Evolutionary conservation across 2,113 vertebrate species (phyloP).

Genomic region (Thymallus thymallus): DNA sequence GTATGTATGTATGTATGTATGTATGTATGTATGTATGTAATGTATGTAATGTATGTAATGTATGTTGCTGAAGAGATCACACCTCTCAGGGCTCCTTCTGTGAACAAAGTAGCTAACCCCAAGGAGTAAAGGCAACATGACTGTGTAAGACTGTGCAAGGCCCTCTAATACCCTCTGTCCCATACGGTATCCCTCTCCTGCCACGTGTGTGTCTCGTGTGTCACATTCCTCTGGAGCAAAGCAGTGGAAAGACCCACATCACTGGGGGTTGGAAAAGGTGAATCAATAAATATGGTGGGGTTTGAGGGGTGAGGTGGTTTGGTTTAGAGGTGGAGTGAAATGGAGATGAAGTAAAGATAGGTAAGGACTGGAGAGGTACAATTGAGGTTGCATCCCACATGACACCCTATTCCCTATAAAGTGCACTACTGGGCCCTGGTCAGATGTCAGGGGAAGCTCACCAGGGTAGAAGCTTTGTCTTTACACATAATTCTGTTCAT

Average conservation of each 20-base stretch:
- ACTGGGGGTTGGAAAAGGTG: slow-evolving; percentile 52
- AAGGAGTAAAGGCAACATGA: slow-evolving; percentile 36
- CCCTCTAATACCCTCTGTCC: slow-evolving; percentile 15
- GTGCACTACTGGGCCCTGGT: too few relatives aligned
- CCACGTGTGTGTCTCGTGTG: slow-evolving; percentile 21
- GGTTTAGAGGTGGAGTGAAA: not conserved
- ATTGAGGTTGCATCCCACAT: not conserved
- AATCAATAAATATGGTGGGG: not conserved
- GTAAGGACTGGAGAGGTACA: too few relatives aligned
- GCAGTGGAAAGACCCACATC: slow-evolving; percentile 61
- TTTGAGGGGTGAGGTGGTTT: not conserved
- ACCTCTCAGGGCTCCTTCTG: too few relatives aligned
- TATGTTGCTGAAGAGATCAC: too few relatives aligned
- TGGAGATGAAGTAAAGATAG: too few relatives aligned
- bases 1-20: not conserved
- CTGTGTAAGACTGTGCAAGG: slow-evolving; percentile 32
- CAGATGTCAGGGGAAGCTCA: too few relatives aligned
- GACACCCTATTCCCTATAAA: too few relatives aligned
- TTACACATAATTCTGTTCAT: too few relatives aligned
- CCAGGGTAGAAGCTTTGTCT: too few relatives aligned
- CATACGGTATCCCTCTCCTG: slow-evolving; percentile 1
- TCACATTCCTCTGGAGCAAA: slow-evolving; percentile 64
- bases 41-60: too few relatives aligned
- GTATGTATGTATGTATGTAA: not conserved
- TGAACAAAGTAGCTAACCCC: slow-evolving; percentile 26